Evolutionary conservation across 1,140 invertebrate species (phyloP), one percentile per base, ranked within the genome.

Genomic region (Caenorhabditis remanei): DNA sequence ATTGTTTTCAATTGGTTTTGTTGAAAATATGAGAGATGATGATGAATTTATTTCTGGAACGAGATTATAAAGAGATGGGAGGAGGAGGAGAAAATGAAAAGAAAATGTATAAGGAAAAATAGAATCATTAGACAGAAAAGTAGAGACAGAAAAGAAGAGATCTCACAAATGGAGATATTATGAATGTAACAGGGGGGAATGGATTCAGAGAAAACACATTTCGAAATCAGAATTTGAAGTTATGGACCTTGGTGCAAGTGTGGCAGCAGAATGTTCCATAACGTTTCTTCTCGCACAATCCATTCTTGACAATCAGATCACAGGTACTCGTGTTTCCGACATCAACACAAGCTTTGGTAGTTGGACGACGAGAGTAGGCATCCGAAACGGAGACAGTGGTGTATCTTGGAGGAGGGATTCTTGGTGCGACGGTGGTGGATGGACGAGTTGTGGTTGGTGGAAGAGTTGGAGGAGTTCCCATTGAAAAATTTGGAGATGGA

Each of bases 181-280:
- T 79, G 71, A 50, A 79, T 7, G 71, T 9, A n/a, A 79, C 32
- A 19, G 40, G n/a, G 46, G 8, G 9, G n/a, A 14, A 11, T 32
- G n/a, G 56, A 61, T 61, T n/a, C 11, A 40, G 9, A 21, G 32
- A 3, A 67, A 67, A 67, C 11, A 67, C 21, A 16, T 6, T 19
- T n/a, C 16, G 8, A 13, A 50, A 8, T 79, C 24, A 79, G 46
- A 79, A 79, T 79, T 79, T 79, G 13, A 50, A 79, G 41, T 24
- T 79, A 24, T 79, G 71, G 19, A 79, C n/a, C 11, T 24, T n/a
- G 46, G 71, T 79, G 85, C 90, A 91, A 14, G 90, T 92, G 24
- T 75, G 63, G 93, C 97, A 98, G 93, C 97, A 98, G 95, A 97
- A 98, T 92, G 95, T 94, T n/a, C 95, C 95, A 92, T 98, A 88